Evolutionary conservation across 2,113 vertebrate species (phyloP).

Genomic region (Myanophis thanlyinensis): DNA sequence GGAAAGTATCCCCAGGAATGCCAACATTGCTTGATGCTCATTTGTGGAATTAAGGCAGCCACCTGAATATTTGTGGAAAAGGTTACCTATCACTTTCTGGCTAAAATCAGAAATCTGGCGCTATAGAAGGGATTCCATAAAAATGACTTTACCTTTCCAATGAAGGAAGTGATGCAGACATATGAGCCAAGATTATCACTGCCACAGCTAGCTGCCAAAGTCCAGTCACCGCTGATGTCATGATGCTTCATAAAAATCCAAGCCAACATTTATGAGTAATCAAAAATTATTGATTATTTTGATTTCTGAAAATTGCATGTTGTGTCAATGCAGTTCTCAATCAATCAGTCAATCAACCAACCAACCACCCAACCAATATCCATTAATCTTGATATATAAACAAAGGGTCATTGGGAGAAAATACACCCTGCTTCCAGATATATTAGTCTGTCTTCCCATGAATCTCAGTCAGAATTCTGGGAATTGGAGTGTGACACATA

Average conservation of each 20-base stretch:
- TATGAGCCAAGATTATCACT: slow-evolving; percentile 50
- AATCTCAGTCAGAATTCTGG: background rate
- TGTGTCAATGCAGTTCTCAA: background rate
- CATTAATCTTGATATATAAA: background rate
- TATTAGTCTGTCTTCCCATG: background rate
- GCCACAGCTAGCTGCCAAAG: slow-evolving; percentile 50
- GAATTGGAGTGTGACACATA: background rate
- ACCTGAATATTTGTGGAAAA: background rate
- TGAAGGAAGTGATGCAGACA: slow-evolving; percentile 50
- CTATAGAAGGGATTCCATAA: background rate
- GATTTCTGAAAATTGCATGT: background rate
- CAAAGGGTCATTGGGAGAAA: background rate
- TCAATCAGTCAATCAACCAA: too few species aligned
- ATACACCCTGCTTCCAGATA: background rate
- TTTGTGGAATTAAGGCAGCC: background rate
- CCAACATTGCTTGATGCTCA: background rate
- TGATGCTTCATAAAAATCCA: slow-evolving; percentile 35
- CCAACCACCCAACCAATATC: background rate
- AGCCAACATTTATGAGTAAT: slow-evolving; percentile 11
- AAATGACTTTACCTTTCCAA: slow-evolving; percentile 49
- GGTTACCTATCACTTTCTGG: background rate
- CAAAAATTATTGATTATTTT: background rate
- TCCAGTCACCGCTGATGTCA: slow-evolving; percentile 29
- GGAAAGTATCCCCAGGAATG: background rate
- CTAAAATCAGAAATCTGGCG: background rate